A percentile compares a stretch with the other conserved stretches of the same genome.
Evolutionary conservation across 2,113 vertebrate genomes (phyloP).

Genomic region (Nanorana parkeri): DNA sequence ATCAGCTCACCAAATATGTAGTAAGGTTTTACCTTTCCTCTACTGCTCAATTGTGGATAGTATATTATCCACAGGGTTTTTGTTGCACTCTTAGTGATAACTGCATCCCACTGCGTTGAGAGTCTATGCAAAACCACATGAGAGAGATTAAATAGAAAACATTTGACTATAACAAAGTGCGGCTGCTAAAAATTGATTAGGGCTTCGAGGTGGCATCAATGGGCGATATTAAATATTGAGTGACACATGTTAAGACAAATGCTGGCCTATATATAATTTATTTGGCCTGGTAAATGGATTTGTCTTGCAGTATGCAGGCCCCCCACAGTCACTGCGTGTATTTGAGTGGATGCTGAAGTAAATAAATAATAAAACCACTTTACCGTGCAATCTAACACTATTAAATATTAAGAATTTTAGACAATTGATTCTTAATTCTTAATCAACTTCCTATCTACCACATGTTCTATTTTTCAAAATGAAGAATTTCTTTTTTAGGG

Average conservation of each 20-base stretch:
- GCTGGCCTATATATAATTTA: conserved; percentile 86
- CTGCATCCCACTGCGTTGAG: conserved; percentile 50
- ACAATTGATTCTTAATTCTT: conserved; percentile 83
- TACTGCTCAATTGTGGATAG: background rate
- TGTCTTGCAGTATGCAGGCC: conserved; percentile 78
- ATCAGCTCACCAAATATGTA: too few relatives aligned
- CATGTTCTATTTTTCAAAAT: conserved; percentile 66
- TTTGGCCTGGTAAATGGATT: conserved; percentile 82
- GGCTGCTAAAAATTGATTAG: conserved; percentile 75
- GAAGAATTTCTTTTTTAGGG: background rate
- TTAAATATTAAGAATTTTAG: conserved; percentile 85
- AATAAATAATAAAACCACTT: conserved; percentile 87
- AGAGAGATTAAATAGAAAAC: conserved; percentile 68
- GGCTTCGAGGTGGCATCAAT: conserved; percentile 76
- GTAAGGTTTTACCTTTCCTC: background rate
- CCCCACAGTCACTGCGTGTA: conserved; percentile 79
- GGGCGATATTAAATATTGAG: conserved; percentile 83
- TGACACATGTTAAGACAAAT: conserved; percentile 85
- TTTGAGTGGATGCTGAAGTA: conserved; percentile 80
- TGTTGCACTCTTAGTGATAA: conserved; percentile 38
- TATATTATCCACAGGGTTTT: conserved; percentile 36
- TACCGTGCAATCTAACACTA: conserved; percentile 82
- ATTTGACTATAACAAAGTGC: conserved; percentile 73
- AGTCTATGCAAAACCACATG: conserved; percentile 53
- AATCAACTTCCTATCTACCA: conserved; percentile 79